Evolutionary conservation across 2,888 invertebrate genomes (phyloP), one percentile per base, ranked within the genome.

Genomic region (Polyommatus icarus): DNA sequence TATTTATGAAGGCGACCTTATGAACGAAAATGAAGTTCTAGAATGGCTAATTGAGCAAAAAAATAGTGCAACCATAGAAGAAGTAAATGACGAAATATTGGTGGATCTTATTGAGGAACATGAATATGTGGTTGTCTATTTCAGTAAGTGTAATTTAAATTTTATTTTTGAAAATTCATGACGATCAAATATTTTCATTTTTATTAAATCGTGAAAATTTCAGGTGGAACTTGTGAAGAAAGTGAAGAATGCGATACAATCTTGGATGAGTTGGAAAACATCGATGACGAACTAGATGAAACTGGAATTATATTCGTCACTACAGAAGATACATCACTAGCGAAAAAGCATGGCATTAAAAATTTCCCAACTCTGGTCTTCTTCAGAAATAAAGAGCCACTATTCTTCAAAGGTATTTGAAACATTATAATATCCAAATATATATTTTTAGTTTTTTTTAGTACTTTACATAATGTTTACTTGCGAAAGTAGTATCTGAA

Each of bases 91-190:
- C 88, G 98, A 98, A 93, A 98, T 98, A 84, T 91, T 98, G 40
- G 95, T 95, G 80, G 97, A 97, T 84, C 95, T 98, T 40, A 97
- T 98, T 83, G 97, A 97, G 82, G 97, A 98, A 86, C 97, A 98
- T 85, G 98, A 98, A 95, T 98, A 98, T 88, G 98, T 98, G 71
- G 98, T 98, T n/a, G 98, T 98, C 5, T 98, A 98, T 89, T 98
- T 98, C 93, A 98, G 98, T 96, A 91, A 95, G 96, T 95, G 80
- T 57, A 71, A 75, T 40, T 18, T 46, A 50, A 29, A 20, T 57
- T 36, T 15, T n/a, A 29, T 71, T 76, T 24, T 15, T 12, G 15
- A 20, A 67, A 15, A 29, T 29, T 61, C 3, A 24, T 61, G 29
- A 6, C 1, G 24, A 7, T 32, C 29, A 67, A 24, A 61, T 46